Base-by-base conservation (phyloP, 1,140 invertebrate genomes). In the Leptonema lineaticorne region DNA sequence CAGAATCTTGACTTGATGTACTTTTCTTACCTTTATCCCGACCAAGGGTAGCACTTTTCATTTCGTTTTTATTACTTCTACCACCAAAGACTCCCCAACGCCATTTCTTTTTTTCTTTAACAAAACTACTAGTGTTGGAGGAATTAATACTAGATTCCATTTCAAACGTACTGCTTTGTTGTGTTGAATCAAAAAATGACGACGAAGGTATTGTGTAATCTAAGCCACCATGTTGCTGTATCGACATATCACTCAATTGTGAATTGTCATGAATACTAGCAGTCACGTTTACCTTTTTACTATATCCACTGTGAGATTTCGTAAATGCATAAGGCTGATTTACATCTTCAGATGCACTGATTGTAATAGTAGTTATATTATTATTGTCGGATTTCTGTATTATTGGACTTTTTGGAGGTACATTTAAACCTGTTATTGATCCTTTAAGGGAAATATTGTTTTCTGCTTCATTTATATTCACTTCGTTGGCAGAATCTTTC, bases 41-140 rank as follows among this genome's bases (percentile, higher is more conserved):
- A 0, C 87, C 87, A 56, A 88, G 74, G 6, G 87, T 89, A 0
- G 87, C 87, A 65, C 86, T 86, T 72, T 87, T 87, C 68, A 84
- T 83, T 30, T 85, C 84, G 30, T 75, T 78, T 56, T 84, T 84
- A 2, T 78, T 83, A 68, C 83, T 84, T 72, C 84, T 81, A 16
- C 86, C 83, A 60, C 86, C 85, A 53, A 88, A 84, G 69, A 88
- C 82, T 6, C 83, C 86, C 87, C 87, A 88, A 11, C 87, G 75
- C 50, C 85, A 79, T 57, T 86, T 81, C 60, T 87, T 87, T 69
- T 87, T 87, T 68, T 87, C 86, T 66, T 83, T 86, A 27, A 77
- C 74, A 71, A 76, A 78, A 7, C 64, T 72, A 29, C 68, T 78
- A 18, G 75, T 75, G 26, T 65, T 64, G 72, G 74, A 63, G 69